Percentiles rank a stretch among this genome's conserved stretches.
Evolutionary conservation across 2,888 invertebrate species (phyloP).

Genomic region (Ophion ellenae): DNA sequence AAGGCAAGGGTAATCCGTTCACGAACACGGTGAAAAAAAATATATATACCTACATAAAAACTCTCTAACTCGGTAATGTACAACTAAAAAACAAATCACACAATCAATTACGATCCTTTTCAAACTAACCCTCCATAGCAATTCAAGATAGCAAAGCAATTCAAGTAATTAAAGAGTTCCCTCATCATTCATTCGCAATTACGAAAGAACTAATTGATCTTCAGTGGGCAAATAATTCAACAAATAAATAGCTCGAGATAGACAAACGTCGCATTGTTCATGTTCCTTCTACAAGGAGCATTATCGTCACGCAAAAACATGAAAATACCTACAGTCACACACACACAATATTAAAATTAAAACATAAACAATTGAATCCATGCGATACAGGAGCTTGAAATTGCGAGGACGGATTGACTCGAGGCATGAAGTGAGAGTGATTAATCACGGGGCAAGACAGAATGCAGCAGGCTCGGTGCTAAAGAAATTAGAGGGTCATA

Average conservation of each 20-base stretch:
- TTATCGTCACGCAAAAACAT: not conserved
- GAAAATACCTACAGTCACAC: no score
- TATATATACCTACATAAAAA: constrained; percentile 21
- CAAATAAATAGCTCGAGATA: not conserved
- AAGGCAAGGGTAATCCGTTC: constrained; percentile 13
- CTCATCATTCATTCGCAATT: not conserved
- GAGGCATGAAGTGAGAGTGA: constrained; percentile 39
- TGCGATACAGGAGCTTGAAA: constrained; percentile 11
- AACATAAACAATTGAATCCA: not conserved
- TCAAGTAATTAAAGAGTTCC: constrained; percentile 7
- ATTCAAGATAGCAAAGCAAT: not conserved
- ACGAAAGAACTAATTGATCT: not conserved
- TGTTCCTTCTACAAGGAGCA: not conserved
- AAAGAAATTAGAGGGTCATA: constrained; percentile 48
- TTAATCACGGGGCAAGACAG: constrained; percentile 48
- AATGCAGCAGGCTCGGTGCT: constrained; percentile 29
- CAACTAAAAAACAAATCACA: constrained; percentile 40
- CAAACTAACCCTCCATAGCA: not conserved
- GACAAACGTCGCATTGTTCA: not conserved
- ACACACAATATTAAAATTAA: not conserved
- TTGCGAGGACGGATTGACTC: not conserved
- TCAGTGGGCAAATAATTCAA: not conserved
- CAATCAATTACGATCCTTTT: constrained; percentile 47
- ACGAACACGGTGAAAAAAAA: constrained; percentile 18
- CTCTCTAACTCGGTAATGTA: not conserved